A percentile compares a stretch with the other conserved stretches of the same genome.
Evolutionary conservation across 2,113 vertebrate species (phyloP).

Genomic region (Pycnonotus jocosus): DNA sequence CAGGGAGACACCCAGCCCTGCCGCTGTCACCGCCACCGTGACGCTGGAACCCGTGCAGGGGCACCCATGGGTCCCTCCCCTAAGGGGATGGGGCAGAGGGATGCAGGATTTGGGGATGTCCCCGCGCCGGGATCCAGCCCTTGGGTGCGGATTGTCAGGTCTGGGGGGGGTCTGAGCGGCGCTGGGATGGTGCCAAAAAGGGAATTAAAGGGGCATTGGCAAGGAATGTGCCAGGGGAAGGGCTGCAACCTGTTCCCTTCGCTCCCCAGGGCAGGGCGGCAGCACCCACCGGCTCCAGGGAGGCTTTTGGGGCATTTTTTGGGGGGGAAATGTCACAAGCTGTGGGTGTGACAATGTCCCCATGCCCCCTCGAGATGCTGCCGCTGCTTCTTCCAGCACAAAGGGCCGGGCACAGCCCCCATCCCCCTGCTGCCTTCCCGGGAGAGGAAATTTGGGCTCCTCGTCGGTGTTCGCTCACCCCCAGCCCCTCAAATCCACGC

Average conservation of each 20-base stretch:
- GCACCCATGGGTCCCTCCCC: not conserved
- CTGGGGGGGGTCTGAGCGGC: not conserved
- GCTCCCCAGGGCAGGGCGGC: not conserved
- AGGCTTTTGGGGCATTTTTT: not conserved
- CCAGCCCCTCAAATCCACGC: accelerated
- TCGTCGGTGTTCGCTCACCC: accelerated
- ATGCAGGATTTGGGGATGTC: accelerated
- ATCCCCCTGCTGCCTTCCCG: accelerated
- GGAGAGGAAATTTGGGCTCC: not conserved
- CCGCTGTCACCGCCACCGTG: accelerated
- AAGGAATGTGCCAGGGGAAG: not conserved
- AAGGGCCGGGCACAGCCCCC: not conserved
- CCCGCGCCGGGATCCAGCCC: accelerated
- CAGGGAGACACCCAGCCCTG: not conserved
- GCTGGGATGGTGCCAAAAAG: not conserved
- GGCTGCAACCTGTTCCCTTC: not conserved
- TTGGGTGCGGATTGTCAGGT: not conserved
- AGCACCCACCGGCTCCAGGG: accelerated
- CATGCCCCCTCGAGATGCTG: accelerated
- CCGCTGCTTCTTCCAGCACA: accelerated
- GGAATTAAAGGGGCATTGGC: not conserved
- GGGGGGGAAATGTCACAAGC: not conserved
- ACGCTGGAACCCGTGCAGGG: not conserved
- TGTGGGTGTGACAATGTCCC: not conserved
- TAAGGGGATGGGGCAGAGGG: not conserved